Evolutionary conservation across 2,113 vertebrate genomes (phyloP), one percentile per base, ranked within the genome.

Genomic region (Lepus europaeus): DNA sequence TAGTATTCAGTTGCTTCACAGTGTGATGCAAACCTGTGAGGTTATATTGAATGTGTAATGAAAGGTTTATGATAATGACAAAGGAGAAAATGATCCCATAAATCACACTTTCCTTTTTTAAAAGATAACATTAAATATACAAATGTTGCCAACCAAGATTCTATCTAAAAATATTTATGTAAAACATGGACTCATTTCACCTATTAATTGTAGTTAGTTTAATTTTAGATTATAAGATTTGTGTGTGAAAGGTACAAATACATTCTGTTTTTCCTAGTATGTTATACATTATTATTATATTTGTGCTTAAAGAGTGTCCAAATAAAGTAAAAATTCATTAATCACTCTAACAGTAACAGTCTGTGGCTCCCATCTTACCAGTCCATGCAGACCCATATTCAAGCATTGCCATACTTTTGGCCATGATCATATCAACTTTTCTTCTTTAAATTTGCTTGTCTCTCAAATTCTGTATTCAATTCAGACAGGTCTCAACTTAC

Each of bases 61-160:
- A 96, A 83, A 95, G 91, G 51, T 80, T 97, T 89, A 68, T 86
- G 89, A 51, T 84, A 61, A 79, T 66, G 61, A 83, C 59, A 77
- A 59, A 93, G 22, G 94, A 89, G 74, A 70, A 96, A 94, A 95
- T 80, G 76, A 64, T 23, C 70, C 45, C 53, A 17, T 80, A 89
- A 90, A 85, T 92, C 89, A 77, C 64, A 61, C 83, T 92, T 94
- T 92, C 36, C 39, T 92, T 74, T 45, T 93, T 72, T 90, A 31
- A 92, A 93, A 92, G 49, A 84, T 77, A 88, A 11, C 25, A 79
- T 92, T 85, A 74, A 91, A 78, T 92, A 74, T 83, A 86, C 10
- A 45, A 66, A 45, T 93, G 61, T 87, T 94, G 45, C 82, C 73
- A 93, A 70, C 39, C 78, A 72, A 86, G 69, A 89, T 49, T 90